A percentile compares a stretch with the other conserved stretches of the same genome.
These are phyloP conservation scores for Melanotaenia duboulayi DNA, from an alignment of 2,113 vertebrate genomes.

Conservation along the genomic window DNA sequence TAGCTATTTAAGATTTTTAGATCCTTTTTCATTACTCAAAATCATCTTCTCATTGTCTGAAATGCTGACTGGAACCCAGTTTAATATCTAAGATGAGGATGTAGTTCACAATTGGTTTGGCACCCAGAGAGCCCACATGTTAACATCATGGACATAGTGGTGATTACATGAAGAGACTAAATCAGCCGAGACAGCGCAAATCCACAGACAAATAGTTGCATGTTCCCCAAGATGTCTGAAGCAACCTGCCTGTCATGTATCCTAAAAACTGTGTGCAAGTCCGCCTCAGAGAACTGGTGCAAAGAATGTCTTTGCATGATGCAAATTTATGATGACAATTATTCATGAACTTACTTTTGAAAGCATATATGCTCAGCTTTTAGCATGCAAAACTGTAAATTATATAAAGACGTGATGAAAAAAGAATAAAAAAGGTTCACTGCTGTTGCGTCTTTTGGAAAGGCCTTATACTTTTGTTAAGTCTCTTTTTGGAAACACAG, in stretches of 20 bases:
- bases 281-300: background rate
- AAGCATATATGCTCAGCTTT: background rate
- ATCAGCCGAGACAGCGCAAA: background rate
- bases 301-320: background rate
- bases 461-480: conserved; percentile 36
- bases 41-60: background rate
- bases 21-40: background rate
- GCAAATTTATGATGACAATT: conserved; percentile 2
- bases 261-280: background rate
- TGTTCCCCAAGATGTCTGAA: background rate
- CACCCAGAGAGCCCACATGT: background rate
- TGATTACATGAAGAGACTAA: conserved; percentile 8
- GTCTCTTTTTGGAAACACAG: conserved; percentile 41
- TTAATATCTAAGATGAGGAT: background rate
- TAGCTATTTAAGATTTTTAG: background rate
- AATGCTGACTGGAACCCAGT: background rate
- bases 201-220: background rate
- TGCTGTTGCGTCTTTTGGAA: conserved; percentile 19
- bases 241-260: background rate
- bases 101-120: background rate
- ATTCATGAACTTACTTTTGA: background rate
- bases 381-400: conserved; percentile 27
- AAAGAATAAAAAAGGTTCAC: conserved; percentile 61
- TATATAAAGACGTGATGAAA: conserved; percentile 67
- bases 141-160: too few species aligned